phyloP scores from a whole-genome alignment of 2,113 vertebrate genomes.

The Crocuta crocuta region DNA sequence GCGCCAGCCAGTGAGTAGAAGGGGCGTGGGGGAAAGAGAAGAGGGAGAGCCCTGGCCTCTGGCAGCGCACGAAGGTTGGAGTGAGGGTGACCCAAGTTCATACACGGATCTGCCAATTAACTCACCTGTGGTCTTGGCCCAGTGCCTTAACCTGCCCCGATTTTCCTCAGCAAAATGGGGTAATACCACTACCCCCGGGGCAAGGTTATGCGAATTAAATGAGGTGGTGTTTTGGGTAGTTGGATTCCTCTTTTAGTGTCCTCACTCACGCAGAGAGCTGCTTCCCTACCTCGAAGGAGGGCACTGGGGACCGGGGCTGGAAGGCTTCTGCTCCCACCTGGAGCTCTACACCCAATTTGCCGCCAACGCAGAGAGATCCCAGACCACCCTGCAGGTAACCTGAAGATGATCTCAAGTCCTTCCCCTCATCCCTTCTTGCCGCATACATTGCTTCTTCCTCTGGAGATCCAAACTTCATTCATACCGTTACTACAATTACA shows the following conservation, averaged over 20 bases:
- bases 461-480: neutral
- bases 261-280: conserved; percentile 86
- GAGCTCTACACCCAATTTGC: conserved; percentile 90
- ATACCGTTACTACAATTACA: neutral
- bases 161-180: neutral
- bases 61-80: neutral
- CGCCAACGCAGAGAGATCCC: conserved; percentile 91
- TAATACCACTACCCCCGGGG: neutral
- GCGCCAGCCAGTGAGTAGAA: conserved; percentile 93
- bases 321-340: conserved; percentile 90
- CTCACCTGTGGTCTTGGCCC: conserved; percentile 37
- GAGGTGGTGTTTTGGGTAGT: neutral
- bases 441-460: neutral
- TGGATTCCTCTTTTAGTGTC: neutral
- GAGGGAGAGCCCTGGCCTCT: neutral
- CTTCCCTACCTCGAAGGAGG: conserved; percentile 90
- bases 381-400: conserved; percentile 90
- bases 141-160: neutral
- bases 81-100: neutral
- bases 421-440: neutral
- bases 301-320: conserved; percentile 88
- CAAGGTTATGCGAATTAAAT: neutral
- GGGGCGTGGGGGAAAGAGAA: neutral
- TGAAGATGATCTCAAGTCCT: neutral
- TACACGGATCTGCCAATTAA: neutral